A percentile compares a stretch with the other conserved stretches of the same genome.
Evolutionary conservation across 1,140 invertebrate genomes (phyloP).

Genomic region (Pseudomyrmex cubaensis): DNA sequence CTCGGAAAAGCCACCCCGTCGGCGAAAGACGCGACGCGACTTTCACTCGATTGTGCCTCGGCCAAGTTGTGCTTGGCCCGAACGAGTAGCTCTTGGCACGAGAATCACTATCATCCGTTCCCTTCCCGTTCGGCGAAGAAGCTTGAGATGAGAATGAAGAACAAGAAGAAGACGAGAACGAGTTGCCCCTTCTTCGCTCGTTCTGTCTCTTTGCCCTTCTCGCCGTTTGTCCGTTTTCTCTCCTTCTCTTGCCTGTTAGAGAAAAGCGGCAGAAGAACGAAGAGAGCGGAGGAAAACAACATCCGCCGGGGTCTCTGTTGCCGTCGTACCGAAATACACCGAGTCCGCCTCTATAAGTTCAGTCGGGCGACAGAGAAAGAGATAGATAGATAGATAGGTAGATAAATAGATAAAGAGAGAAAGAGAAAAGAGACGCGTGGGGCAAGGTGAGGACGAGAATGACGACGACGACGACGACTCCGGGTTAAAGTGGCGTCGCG

Average conservation of each 20-base stretch:
- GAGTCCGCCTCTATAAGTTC: slow-evolving; percentile 39
- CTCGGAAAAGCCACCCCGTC: slow-evolving; percentile 31
- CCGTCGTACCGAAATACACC: slow-evolving; percentile 65
- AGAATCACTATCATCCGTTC: slow-evolving; percentile 68
- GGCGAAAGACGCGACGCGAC: slow-evolving; percentile 60
- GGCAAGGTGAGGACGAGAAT: background rate
- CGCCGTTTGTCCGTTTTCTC: background rate
- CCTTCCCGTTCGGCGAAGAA: slow-evolving; percentile 46
- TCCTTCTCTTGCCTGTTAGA: no score
- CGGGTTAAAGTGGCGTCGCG: slow-evolving; percentile 53
- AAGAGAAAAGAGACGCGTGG: background rate
- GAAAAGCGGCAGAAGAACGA: no score
- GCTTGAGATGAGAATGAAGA: slow-evolving; percentile 55
- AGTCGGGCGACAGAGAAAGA: slow-evolving; percentile 12
- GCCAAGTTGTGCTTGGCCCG: slow-evolving; percentile 71
- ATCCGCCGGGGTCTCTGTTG: slow-evolving; percentile 23
- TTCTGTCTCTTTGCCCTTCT: background rate
- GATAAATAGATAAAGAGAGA: no score
- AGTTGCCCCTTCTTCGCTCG: background rate
- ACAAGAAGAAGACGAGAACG: slow-evolving; percentile 55
- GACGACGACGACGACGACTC: slow-evolving; percentile 4
- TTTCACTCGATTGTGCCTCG: slow-evolving; percentile 74
- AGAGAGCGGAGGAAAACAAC: background rate
- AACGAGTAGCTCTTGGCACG: slow-evolving; percentile 76
- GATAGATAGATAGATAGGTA: background rate